Conservation (phyloP, 2,797 vertebrate species). For the Hydrolagus colliei region DNA sequence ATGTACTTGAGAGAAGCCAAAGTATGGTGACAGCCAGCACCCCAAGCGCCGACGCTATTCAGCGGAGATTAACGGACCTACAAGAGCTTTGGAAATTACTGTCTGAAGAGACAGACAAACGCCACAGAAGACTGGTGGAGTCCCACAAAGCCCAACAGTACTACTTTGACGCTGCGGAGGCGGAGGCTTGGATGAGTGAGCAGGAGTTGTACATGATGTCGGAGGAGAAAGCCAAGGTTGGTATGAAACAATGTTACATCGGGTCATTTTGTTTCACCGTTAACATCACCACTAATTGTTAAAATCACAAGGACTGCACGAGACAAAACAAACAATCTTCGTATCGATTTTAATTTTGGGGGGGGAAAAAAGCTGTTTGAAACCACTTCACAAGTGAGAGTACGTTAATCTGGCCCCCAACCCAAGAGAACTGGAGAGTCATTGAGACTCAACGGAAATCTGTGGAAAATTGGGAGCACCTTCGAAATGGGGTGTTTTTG, state of each 20-base stretch:
- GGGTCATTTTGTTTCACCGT: neutral
- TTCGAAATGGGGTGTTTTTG: too few species aligned
- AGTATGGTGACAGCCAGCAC: conserved; percentile 66
- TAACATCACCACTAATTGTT: neutral
- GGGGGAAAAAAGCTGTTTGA: neutral
- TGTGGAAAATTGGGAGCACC: too few species aligned
- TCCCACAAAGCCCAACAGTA: conserved; percentile 89
- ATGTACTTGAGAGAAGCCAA: conserved; percentile 89
- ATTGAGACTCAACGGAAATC: too few species aligned
- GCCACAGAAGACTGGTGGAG: conserved; percentile 80
- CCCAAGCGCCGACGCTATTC: conserved; percentile 66
- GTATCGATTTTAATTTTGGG: too few species aligned
- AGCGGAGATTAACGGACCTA: conserved; percentile 72
- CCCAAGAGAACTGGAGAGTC: too few species aligned
- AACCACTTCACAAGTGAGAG: too few species aligned
- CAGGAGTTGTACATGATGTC: conserved; percentile 99
- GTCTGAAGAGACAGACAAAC: conserved; percentile 76
- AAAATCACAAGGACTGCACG: neutral
- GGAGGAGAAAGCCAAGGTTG: conserved; percentile 96
- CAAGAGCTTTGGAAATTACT: conserved; percentile 79
- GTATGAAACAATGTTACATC: conserved; percentile 18
- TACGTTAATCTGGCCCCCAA: too few species aligned
- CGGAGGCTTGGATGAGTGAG: conserved; percentile 97
- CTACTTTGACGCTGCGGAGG: conserved; percentile 92
- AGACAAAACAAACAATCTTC: too few species aligned